Percentiles rank a stretch among this genome's conserved stretches.
phyloP scores from a whole-genome alignment of 2,888 invertebrate genomes.

The Mimas tiliae region DNA sequence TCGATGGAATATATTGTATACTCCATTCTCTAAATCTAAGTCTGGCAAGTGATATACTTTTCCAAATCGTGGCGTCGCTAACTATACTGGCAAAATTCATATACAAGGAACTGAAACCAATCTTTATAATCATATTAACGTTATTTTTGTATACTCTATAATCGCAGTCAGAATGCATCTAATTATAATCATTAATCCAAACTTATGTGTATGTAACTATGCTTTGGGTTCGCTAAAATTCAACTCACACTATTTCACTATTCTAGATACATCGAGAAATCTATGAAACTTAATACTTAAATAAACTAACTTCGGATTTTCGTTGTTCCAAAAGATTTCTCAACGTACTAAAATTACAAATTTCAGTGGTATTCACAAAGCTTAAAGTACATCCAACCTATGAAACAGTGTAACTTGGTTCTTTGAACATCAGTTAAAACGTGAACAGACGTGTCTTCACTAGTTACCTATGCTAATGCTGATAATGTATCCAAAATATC shows the following conservation, averaged over 20 bases:
- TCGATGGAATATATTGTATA: conserved; percentile 36
- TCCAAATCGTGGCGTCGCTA: conserved; percentile 39
- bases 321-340: conserved; percentile 49
- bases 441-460: conserved; percentile 59
- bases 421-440: conserved; percentile 62
- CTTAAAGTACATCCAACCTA: conserved; percentile 62
- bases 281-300: conserved; percentile 44
- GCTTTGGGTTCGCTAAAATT: conserved; percentile 43
- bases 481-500: conserved; percentile 78
- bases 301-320: conserved; percentile 27
- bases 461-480: conserved; percentile 62
- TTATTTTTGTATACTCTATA: conserved; percentile 41
- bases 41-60: conserved; percentile 46
- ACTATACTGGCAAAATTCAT: conserved; percentile 34
- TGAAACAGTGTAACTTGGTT: conserved; percentile 68
- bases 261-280: conserved; percentile 46
- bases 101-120: conserved; percentile 44
- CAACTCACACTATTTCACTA: conserved; percentile 39
- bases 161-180: conserved; percentile 40
- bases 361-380: conserved; percentile 52
- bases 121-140: conserved; percentile 39
- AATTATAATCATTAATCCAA: conserved; percentile 46
- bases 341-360: conserved; percentile 36
- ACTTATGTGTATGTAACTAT: conserved; percentile 46
- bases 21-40: conserved; percentile 41